These are phyloP conservation scores for Aurelia sp. DNA, from an alignment of 30 jellyfish, hydroid and myxozoan species.

Conservation along the genomic window DNA sequence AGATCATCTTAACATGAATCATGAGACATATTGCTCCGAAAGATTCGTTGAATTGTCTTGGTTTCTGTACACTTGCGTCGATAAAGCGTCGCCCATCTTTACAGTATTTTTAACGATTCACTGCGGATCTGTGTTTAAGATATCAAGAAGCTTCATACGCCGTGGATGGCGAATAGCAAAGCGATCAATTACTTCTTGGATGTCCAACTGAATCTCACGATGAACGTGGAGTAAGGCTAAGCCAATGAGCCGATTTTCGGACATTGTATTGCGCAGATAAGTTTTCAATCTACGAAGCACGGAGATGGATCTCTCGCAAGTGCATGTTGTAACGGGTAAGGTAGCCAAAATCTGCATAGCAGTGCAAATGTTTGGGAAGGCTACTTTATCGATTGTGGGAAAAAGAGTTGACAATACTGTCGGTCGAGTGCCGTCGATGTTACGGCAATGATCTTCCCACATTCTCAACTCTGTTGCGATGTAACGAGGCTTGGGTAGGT, in stretches of 20 bases:
- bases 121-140: too few relatives aligned
- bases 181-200: neutral
- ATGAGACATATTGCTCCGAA: too few relatives aligned
- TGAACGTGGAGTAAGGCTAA: slow-evolving; percentile 60
- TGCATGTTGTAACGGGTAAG: slow-evolving; percentile 67
- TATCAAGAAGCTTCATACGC: too few relatives aligned
- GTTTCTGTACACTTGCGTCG: too few relatives aligned
- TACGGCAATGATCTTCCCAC: slow-evolving; percentile 45
- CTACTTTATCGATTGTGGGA: slow-evolving; percentile 2
- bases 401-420: slow-evolving; percentile 17
- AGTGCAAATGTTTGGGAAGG: slow-evolving; percentile 62
- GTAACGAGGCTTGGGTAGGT: slow-evolving; percentile 45
- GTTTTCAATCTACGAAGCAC: slow-evolving; percentile 56
- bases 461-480: slow-evolving; percentile 31
- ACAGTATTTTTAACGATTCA: too few relatives aligned
- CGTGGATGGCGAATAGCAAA: neutral
- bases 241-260: slow-evolving; percentile 18
- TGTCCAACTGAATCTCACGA: neutral
- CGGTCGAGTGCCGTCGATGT: neutral
- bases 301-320: slow-evolving; percentile 70
- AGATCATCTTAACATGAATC: too few relatives aligned
- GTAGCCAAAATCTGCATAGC: slow-evolving; percentile 59
- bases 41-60: too few relatives aligned
- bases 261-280: slow-evolving; percentile 55
- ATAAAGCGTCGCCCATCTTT: too few relatives aligned